A percentile compares a stretch with the other conserved stretches of the same genome.
Evolutionary conservation across 2,888 invertebrate genomes (phyloP).

Genomic region (Epistrophe eligans): DNA sequence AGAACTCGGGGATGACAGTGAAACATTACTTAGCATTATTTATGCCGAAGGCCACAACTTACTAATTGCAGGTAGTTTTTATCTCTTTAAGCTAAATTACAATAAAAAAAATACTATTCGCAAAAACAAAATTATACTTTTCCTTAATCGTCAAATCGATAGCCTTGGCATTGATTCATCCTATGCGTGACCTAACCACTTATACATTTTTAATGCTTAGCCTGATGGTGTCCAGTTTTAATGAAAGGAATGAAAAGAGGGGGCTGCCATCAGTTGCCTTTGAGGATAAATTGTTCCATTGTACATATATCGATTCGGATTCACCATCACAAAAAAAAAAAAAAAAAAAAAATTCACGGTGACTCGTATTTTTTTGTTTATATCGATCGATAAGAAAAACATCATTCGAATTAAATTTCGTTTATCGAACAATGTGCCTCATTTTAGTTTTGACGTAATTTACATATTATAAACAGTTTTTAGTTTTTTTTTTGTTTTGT

Average conservation of each 20-base stretch:
- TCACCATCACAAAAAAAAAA: background rate
- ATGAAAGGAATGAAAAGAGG: background rate
- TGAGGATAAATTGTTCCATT: background rate
- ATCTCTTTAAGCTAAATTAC: no score
- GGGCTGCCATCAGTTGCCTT: background rate
- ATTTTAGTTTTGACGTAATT: conserved; percentile 2
- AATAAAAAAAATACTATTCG: no score
- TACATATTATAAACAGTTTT: background rate
- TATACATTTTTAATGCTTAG: background rate
- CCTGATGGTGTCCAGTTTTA: background rate
- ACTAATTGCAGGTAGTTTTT: no score
- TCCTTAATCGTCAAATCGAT: background rate
- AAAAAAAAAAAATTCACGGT: no score
- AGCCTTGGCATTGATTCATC: background rate
- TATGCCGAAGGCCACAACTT: no score
- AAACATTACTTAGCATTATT: no score
- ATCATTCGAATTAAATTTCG: background rate
- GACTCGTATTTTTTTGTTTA: background rate
- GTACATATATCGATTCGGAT: background rate
- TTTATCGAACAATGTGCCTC: background rate
- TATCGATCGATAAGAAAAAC: background rate
- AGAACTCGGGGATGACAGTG: no score
- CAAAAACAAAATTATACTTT: background rate
- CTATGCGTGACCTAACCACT: conserved; percentile 1
- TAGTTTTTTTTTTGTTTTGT: background rate